phyloP scores from a whole-genome alignment of 2,888 invertebrate species.

The Caenorhabditis drosophilae region DNA sequence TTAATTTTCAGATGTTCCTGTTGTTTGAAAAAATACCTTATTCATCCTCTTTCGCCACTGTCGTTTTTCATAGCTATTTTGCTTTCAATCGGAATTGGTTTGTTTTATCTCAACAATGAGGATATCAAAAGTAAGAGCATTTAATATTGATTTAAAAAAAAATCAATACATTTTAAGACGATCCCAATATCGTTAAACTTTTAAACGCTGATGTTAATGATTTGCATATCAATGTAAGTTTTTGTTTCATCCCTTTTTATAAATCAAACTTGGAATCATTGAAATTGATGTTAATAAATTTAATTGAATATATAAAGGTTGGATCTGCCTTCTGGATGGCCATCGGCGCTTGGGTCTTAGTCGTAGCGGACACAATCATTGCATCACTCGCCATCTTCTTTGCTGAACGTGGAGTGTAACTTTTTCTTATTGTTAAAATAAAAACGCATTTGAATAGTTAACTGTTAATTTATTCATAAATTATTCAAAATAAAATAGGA shows the following conservation, averaged over 20 bases:
- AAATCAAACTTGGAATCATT: too few relatives aligned
- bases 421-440: neutral
- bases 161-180: slow-evolving; percentile 6
- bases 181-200: slow-evolving; percentile 7
- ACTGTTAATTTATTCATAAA: too few relatives aligned
- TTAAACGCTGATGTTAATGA: slow-evolving; percentile 11
- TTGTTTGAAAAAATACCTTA: slow-evolving; percentile 37
- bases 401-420: slow-evolving; percentile 33
- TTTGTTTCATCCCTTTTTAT: too few relatives aligned
- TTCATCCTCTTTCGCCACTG: slow-evolving; percentile 32
- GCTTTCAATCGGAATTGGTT: slow-evolving; percentile 17
- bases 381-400: slow-evolving; percentile 37
- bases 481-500: too few relatives aligned
- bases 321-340: slow-evolving; percentile 36
- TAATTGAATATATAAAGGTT: slow-evolving; percentile 16
- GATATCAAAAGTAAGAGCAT: slow-evolving; percentile 9
- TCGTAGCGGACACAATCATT: slow-evolving; percentile 26
- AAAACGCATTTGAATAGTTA: too few relatives aligned
- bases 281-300: too few relatives aligned
- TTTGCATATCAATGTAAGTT: slow-evolving; percentile 23
- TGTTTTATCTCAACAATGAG: slow-evolving; percentile 29
- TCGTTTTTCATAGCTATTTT: slow-evolving; percentile 26
- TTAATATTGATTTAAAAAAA: neutral
- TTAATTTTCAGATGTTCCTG: slow-evolving; percentile 24
- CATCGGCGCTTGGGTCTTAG: slow-evolving; percentile 31